Percentiles rank a stretch among this genome's conserved stretches.
These are phyloP conservation scores for Tyto alba DNA, from an alignment of 2,113 vertebrate species.

Conservation along the genomic window DNA sequence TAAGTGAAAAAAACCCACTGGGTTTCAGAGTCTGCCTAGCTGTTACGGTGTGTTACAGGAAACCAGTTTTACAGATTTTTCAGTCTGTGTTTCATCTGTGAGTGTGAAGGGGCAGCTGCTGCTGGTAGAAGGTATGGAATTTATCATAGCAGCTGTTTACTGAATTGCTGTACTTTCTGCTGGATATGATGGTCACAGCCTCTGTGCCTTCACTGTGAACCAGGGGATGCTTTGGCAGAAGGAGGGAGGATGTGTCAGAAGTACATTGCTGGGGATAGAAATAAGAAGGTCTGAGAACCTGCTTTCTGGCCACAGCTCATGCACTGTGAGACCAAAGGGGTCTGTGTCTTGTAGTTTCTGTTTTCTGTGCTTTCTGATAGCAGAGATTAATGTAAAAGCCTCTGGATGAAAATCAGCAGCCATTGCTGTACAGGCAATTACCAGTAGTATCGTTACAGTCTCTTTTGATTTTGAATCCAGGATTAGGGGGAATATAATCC, in stretches of 20 bases:
- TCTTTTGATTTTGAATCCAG: neutral
- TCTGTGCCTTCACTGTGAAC: neutral
- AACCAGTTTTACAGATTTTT: neutral
- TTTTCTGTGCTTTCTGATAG: neutral
- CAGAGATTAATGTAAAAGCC: neutral
- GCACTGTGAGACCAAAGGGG: neutral
- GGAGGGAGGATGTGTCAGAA: neutral
- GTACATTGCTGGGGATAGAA: neutral
- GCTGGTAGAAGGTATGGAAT: neutral
- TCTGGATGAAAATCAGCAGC: neutral
- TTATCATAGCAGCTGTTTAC: neutral
- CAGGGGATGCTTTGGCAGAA: neutral
- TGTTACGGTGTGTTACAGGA: fast-evolving
- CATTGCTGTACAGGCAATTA: neutral
- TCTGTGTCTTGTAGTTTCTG: neutral
- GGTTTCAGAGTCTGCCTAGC: neutral
- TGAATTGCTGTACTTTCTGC: neutral
- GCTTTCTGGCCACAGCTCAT: neutral
- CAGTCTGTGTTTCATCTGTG: neutral
- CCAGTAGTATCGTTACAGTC: neutral
- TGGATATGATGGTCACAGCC: neutral
- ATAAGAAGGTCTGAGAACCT: neutral
- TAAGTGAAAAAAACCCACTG: neutral
- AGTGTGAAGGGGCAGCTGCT: neutral
- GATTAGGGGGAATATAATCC: neutral